A percentile compares a stretch with the other conserved stretches of the same genome.
These are phyloP conservation scores for Apeltes quadracus DNA, from an alignment of 2,113 vertebrate genomes.

Conservation along the genomic window DNA sequence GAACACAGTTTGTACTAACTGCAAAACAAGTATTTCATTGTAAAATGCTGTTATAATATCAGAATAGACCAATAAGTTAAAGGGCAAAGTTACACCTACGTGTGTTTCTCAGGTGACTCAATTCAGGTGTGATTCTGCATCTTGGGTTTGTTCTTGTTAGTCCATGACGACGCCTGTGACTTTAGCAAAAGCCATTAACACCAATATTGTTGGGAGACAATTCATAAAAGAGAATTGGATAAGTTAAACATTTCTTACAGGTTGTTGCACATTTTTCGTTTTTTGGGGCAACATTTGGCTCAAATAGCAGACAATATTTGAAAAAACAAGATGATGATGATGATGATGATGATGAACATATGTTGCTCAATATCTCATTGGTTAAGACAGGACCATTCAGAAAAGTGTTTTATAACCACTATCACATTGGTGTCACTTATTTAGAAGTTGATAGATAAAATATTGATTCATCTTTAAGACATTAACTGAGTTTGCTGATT, in stretches of 20 bases:
- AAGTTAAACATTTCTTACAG: neutral
- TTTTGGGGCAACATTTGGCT: neutral
- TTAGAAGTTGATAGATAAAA: neutral
- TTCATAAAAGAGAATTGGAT: constrained; percentile 6
- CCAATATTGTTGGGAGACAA: neutral
- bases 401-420: neutral
- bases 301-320: neutral
- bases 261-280: neutral
- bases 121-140: constrained; percentile 1
- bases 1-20: neutral
- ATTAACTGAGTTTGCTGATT: neutral
- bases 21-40: neutral
- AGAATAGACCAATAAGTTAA: neutral
- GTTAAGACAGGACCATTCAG: neutral
- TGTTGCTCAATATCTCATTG: neutral
- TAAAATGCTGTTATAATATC: neutral
- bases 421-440: neutral
- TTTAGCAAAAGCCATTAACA: neutral
- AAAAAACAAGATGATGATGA: neutral
- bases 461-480: neutral
- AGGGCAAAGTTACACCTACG: neutral
- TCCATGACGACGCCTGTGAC: constrained; percentile 38
- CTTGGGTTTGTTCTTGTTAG: constrained; percentile 1
- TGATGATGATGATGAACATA: neutral
- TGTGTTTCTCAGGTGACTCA: neutral